These are phyloP conservation scores for Turnix velox DNA, from an alignment of 2,113 vertebrate genomes.

Conservation along the genomic window DNA sequence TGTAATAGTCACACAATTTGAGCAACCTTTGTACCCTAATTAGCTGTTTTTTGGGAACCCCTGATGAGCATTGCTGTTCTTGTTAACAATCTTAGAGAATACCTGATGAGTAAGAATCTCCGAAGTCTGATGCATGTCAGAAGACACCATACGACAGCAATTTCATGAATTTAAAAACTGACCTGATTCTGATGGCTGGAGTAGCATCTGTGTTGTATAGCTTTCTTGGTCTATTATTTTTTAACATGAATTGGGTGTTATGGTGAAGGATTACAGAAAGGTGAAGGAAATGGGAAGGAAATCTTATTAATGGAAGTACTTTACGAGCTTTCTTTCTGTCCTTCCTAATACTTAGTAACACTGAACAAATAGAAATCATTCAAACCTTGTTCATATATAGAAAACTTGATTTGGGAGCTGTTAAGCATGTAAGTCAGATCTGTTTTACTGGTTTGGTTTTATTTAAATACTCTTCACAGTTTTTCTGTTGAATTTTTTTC, in stretches of 20 bases:
- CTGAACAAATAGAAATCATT: slow-evolving; percentile 15
- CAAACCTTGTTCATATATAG: slow-evolving; percentile 27
- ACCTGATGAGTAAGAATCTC: slow-evolving; percentile 92
- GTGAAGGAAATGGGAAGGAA: slow-evolving; percentile 47
- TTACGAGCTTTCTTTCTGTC: slow-evolving; percentile 36
- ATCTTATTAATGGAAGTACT: slow-evolving; percentile 57
- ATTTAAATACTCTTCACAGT: background rate
- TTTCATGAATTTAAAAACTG: slow-evolving; percentile 97
- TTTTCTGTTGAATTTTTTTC: background rate
- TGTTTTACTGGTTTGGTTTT: background rate
- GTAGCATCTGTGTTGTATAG: slow-evolving; percentile 51
- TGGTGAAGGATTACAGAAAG: slow-evolving; percentile 56
- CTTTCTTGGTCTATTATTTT: slow-evolving; percentile 45
- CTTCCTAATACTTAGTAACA: slow-evolving; percentile 38
- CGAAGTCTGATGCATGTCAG: slow-evolving; percentile 90
- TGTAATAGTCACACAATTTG: slow-evolving; percentile 93
- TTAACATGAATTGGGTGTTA: slow-evolving; percentile 34
- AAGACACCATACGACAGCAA: slow-evolving; percentile 88
- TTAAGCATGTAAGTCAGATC: background rate
- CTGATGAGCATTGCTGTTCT: slow-evolving; percentile 92
- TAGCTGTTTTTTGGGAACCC: slow-evolving; percentile 91
- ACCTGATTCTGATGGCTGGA: slow-evolving; percentile 77
- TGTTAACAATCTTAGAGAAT: slow-evolving; percentile 94
- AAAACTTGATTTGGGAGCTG: background rate
- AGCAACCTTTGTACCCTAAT: slow-evolving; percentile 93